Conservation (phyloP, 2,888 invertebrate species). For the Cryptocephalus primarius region DNA sequence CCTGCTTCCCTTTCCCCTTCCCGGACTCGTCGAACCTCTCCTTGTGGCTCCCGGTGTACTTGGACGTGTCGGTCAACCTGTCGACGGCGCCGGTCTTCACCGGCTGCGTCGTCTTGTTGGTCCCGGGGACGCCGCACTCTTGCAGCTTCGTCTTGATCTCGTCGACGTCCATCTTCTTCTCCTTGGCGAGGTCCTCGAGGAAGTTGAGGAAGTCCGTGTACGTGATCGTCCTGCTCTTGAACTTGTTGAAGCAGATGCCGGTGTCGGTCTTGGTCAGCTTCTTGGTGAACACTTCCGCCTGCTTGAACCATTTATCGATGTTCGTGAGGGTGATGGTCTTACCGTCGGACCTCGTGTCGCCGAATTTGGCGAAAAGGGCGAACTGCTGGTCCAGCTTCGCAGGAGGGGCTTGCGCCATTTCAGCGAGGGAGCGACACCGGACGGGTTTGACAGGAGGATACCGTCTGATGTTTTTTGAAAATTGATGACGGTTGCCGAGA, state of each 20-base stretch:
- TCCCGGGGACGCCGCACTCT: conserved; percentile 52
- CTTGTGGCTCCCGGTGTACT: conserved; percentile 77
- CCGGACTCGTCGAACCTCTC: conserved; percentile 74
- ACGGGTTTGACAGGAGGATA: too few species aligned
- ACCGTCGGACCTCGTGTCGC: conserved; percentile 67
- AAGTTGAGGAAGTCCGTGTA: conserved; percentile 44
- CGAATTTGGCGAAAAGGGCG: conserved; percentile 75
- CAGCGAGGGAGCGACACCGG: too few species aligned
- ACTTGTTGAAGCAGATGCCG: conserved; percentile 79
- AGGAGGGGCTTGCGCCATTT: background rate
- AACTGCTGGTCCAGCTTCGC: conserved; percentile 52
- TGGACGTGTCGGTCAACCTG: conserved; percentile 69
- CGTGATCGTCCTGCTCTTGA: conserved; percentile 43
- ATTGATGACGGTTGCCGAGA: too few species aligned
- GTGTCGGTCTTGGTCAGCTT: conserved; percentile 84
- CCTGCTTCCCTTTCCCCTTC: conserved; percentile 74
- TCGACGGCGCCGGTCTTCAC: conserved; percentile 51
- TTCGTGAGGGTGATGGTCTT: conserved; percentile 78
- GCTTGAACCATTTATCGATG: conserved; percentile 91
- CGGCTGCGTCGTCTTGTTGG: conserved; percentile 27
- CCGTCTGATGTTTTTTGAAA: too few species aligned
- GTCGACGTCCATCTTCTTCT: conserved; percentile 60
- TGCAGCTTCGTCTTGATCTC: conserved; percentile 69
- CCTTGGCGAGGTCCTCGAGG: conserved; percentile 69
- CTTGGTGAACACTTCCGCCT: conserved; percentile 59